Percentiles rank a stretch among this genome's conserved stretches.
Conservation (phyloP, 2,888 invertebrate species). For the Mycogona germanica region DNA sequence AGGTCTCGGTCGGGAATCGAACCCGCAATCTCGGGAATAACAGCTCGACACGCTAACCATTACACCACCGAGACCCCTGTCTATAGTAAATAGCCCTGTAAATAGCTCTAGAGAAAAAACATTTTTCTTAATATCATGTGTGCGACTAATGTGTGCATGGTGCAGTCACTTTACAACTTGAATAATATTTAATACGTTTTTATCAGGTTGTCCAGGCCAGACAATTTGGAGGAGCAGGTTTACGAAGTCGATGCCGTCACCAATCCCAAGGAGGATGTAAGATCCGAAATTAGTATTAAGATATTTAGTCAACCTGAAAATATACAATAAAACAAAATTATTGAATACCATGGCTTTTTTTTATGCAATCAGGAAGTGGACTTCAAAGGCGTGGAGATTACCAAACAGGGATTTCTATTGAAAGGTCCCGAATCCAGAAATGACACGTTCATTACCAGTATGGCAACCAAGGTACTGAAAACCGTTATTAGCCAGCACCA, state of each 20-base stretch:
- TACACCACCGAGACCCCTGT: no score
- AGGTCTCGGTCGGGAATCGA: no score
- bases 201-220: conserved; percentile 39
- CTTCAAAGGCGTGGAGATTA: conserved; percentile 46
- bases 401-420: conserved; percentile 79
- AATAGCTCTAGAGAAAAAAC: no score
- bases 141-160: no score
- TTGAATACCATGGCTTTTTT: not conserved
- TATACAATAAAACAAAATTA: not conserved
- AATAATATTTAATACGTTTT: conserved; percentile 16
- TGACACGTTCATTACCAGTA: conserved; percentile 80
- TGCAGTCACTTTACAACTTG: no score
- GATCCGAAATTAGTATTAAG: not conserved
- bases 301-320: not conserved
- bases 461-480: conserved; percentile 57
- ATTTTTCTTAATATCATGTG: no score
- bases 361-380: conserved; percentile 10
- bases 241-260: conserved; percentile 82
- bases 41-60: no score
- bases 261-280: conserved; percentile 51
- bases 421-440: conserved; percentile 85
- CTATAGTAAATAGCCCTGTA: no score
- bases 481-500: no score
- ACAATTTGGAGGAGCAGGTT: conserved; percentile 61
- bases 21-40: no score